A percentile compares a stretch with the other conserved stretches of the same genome.
phyloP scores from a whole-genome alignment of 2,113 vertebrate species.

The Sphyrna mokarran region DNA sequence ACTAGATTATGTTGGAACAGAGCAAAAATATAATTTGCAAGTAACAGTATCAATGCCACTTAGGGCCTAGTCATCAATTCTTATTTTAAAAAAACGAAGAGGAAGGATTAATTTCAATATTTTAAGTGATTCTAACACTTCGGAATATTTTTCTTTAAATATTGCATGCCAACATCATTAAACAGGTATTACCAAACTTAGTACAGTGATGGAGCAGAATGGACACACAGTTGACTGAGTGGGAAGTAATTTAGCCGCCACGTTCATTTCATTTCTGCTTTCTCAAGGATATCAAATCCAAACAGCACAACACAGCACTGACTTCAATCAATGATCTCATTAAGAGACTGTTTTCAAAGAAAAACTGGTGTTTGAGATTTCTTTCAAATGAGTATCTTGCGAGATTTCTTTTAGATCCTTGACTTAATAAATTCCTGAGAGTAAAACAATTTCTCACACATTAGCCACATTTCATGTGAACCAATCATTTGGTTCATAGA shows the following conservation, averaged over 20 bases:
- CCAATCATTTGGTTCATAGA: neutral
- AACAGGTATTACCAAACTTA: neutral
- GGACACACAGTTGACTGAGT: neutral
- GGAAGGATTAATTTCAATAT: neutral
- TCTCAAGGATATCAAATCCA: neutral
- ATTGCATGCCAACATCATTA: neutral
- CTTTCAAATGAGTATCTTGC: neutral
- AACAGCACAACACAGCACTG: neutral
- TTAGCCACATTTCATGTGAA: neutral
- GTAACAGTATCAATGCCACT: neutral
- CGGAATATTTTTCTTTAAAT: neutral
- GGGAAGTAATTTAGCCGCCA: neutral
- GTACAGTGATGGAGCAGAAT: neutral
- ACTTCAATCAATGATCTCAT: neutral
- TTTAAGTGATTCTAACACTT: neutral
- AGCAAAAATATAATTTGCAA: neutral
- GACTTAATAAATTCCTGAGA: neutral
- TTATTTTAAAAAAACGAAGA: neutral
- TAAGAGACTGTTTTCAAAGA: neutral
- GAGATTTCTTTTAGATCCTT: neutral
- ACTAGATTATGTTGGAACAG: neutral
- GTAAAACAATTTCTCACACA: neutral
- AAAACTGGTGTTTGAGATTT: neutral
- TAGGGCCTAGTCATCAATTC: neutral
- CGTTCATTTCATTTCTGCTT: neutral